Evolutionary conservation across 64 coral and sea anemone genomes (phyloP), one percentile per base, ranked within the genome.

Genomic region (Actinia tenebrosa): DNA sequence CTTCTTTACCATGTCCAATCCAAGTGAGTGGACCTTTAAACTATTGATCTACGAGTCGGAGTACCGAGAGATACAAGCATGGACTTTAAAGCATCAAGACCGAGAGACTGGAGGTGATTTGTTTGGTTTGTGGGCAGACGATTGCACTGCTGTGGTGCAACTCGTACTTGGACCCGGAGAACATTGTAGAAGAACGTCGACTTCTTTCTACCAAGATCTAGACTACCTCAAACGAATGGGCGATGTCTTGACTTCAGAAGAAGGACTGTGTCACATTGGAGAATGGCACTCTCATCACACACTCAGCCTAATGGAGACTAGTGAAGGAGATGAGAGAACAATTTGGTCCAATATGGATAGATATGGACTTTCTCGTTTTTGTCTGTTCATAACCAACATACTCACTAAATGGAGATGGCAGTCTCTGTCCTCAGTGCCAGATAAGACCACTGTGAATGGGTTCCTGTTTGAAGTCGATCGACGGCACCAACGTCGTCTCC

Each of bases 221-320:
- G 87, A 75, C 3, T 95, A 95, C 71, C 82, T 95, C 27, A 71
- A 88, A 15, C 90, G 84, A n/a, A 75, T 84, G 56, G 93, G 93
- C 5, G 60, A 83, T 5, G 75, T 81, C 3, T 72, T 95, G 61
- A 95, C 90, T 0, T 10, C 44, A 7, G 44, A 87, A 53, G 91
- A 95, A 71, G 86, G 91, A 25, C 62, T 95, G 43, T 95, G 94
- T 46, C 94, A 95, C 56, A 89, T 95, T 77, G 94, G 94, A 43
- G 94, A 95, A 60, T 95, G 94, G 94, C 94, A 95, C 52, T 95
- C 94, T 1, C 94, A 95, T 66, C 90, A 95, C 30, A 89, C 20
- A 18, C 91, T 95, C 54, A 87, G 87, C 23, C 45, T 95, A 10
- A 66, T 19, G 4, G 45, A 71, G n/a, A 90, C 94, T 9, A 95